Conservation (phyloP, 2,888 invertebrate species). For the Achlya flavicornis region DNA sequence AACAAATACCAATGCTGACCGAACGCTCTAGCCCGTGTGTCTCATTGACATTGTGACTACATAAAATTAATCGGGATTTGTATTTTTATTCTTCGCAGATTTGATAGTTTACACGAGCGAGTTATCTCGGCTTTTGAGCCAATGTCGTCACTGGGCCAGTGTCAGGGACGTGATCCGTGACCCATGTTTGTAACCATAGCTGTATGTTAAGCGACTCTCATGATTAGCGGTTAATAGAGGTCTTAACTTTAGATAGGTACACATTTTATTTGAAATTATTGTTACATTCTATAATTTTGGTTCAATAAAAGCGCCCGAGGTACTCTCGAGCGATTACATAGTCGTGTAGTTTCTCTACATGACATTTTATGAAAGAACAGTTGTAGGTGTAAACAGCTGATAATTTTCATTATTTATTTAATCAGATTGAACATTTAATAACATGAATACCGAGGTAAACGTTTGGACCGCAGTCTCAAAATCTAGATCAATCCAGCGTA, state of each 20-base stretch:
- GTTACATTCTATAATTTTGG: background rate
- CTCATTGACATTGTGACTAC: conserved; percentile 15
- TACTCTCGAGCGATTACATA: background rate
- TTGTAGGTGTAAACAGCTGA: background rate
- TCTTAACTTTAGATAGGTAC: conserved; percentile 17
- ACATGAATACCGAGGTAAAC: background rate
- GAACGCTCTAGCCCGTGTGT: conserved; percentile 16
- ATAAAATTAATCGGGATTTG: conserved; percentile 43
- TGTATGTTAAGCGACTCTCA: conserved; percentile 16
- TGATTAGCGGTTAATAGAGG: conserved; percentile 25
- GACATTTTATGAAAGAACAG: too few relatives aligned
- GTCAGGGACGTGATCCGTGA: conserved; percentile 53
- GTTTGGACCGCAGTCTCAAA: background rate
- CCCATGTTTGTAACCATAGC: conserved; percentile 27
- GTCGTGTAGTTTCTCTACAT: background rate
- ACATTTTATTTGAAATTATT: background rate
- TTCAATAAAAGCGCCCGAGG: background rate
- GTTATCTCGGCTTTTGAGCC: conserved; percentile 51
- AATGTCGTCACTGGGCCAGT: conserved; percentile 45
- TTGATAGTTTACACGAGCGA: conserved; percentile 40
- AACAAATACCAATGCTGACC: background rate
- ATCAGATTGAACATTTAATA: background rate
- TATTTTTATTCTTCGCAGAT: conserved; percentile 43
- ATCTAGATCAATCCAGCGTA: background rate
- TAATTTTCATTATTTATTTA: background rate